Base-by-base conservation (phyloP, 2,797 vertebrate species). In the Melanitta fusca region DNA sequence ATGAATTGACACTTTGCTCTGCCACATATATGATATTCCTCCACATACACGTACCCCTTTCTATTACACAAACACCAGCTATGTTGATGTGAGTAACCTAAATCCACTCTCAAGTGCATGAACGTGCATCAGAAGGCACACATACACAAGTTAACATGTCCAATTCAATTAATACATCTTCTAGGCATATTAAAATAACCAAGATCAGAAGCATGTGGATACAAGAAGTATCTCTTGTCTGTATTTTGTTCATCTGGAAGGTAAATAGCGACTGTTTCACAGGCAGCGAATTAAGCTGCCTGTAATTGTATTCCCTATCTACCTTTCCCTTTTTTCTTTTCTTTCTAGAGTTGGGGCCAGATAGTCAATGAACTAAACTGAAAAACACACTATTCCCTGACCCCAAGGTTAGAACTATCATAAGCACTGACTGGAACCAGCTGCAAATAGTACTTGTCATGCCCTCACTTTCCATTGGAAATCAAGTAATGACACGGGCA, bases 381-480 rank as follows among this genome's bases (percentile, higher is more conserved):
- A 56, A 77, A 90, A 96, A 80, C 78, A 91, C 66, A 70, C 51
- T 66, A 70, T 68, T 77, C 62, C 28, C 41, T 87, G 90, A 95
- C 92, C 92, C 64, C 0, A 0, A 70, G 90, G 90, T 95, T 53
- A 94, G 80, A 91, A 60, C 85, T 75, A 87, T 91, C 95, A 94
- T 49, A 80, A 94, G 78, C 71, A 95, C 47, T 85, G 88, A 70
- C 84, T 94, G 86, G 88, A 94, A 95, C 75, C 62, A 86, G 66
- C 88, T 71, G 56, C 74, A 95, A 81, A 93, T 80, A 89, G 83
- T n/a, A 84, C 74, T 94, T 84, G 82, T 82, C 54, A 4, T 94
- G 88, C 41, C 60, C 88, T 90, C 75, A 39, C 68, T 94, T 95
- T 96, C 93, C 94, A 95, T 91, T 94, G 86, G 93, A 93, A 96